phyloP scores from a whole-genome alignment of 2,888 invertebrate species.

The Tuberolachnus salignus region DNA sequence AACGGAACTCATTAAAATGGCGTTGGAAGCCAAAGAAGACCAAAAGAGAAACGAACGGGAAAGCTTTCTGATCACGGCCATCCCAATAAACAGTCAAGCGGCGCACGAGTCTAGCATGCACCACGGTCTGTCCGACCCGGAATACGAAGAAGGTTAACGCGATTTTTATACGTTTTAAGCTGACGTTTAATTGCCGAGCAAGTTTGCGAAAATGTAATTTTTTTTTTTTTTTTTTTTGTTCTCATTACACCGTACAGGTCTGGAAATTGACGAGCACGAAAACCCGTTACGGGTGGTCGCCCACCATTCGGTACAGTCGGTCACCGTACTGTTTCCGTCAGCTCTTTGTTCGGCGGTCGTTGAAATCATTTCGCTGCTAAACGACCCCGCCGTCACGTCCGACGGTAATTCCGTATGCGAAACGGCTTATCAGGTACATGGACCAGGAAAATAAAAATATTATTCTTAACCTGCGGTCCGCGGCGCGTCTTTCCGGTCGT shows the following conservation, averaged over 20 bases:
- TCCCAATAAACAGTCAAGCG: conserved; percentile 92
- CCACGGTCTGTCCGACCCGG: conserved; percentile 82
- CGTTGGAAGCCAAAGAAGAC: conserved; percentile 93
- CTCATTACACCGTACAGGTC: background rate
- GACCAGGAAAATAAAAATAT: no score
- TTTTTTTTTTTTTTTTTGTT: no score
- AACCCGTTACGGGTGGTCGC: conserved; percentile 69
- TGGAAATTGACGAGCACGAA: conserved; percentile 60
- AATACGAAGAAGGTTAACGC: conserved; percentile 78
- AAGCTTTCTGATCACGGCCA: conserved; percentile 92
- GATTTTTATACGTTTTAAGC: no score
- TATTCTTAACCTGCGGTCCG: no score
- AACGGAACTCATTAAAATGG: conserved; percentile 95
- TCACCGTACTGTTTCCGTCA: conserved; percentile 95
- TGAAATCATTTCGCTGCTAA: conserved; percentile 89
- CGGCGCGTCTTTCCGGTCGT: no score
- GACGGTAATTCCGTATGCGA: conserved; percentile 97
- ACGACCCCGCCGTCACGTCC: conserved; percentile 92
- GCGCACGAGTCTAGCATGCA: conserved; percentile 94
- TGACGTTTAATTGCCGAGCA: no score
- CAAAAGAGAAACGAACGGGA: conserved; percentile 93
- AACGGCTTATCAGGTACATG: conserved; percentile 89
- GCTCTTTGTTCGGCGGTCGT: conserved; percentile 94
- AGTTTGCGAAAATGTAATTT: no score
- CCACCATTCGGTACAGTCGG: conserved; percentile 82